Conservation (phyloP, 2,797 vertebrate species). For the Phoebastria nigripes region DNA sequence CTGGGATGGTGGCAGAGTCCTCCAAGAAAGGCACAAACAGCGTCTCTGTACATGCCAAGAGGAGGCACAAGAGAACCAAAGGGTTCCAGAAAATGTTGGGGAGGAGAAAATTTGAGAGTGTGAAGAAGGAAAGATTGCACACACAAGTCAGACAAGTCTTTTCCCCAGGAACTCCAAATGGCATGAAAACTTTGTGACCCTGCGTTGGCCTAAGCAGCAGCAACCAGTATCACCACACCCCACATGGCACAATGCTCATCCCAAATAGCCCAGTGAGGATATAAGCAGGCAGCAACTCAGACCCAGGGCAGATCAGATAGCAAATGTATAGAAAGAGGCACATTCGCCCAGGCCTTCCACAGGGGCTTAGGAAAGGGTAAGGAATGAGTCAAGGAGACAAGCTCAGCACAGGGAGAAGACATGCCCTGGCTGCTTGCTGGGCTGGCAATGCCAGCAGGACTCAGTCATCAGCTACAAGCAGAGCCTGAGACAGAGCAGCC, state of each 20-base stretch:
- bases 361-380: background rate
- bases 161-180: background rate
- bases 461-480: background rate
- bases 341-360: background rate
- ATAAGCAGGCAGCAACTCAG: background rate
- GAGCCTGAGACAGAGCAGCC: background rate
- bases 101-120: background rate
- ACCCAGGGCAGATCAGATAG: background rate
- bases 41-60: background rate
- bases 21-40: background rate
- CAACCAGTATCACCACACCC: background rate
- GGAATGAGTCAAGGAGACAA: background rate
- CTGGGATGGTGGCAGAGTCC: background rate
- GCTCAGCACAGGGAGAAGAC: background rate
- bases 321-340: background rate
- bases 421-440: background rate
- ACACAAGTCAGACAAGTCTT: background rate
- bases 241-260: background rate
- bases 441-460: background rate
- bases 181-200: background rate
- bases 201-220: background rate
- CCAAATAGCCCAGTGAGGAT: background rate
- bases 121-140: background rate
- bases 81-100: background rate
- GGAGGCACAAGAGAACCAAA: background rate